These are phyloP conservation scores for Chironomus tentans DNA, from an alignment of 2,888 invertebrate species.

Conservation along the genomic window DNA sequence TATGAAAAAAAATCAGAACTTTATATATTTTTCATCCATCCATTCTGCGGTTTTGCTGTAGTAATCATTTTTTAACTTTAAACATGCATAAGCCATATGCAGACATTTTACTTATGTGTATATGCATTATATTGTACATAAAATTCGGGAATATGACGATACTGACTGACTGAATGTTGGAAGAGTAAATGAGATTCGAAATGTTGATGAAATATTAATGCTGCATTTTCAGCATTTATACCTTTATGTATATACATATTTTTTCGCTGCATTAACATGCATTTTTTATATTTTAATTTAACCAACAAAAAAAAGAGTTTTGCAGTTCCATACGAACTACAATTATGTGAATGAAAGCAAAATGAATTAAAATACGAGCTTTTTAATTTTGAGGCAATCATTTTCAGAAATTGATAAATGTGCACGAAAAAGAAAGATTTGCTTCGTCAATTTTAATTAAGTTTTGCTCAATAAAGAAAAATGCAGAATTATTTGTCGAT, in stretches of 20 bases:
- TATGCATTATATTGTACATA: too few species aligned
- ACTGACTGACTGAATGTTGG: background rate
- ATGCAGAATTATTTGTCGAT: too few species aligned
- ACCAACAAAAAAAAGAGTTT: background rate
- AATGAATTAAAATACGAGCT: too few species aligned
- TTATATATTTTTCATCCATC: too few species aligned
- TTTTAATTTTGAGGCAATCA: too few species aligned
- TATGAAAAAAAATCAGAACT: too few species aligned
- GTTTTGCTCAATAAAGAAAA: background rate
- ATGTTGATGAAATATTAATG: background rate
- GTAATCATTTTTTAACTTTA: background rate
- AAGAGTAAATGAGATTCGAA: background rate
- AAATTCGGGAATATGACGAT: background rate
- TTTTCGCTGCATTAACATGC: background rate
- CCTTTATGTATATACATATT: too few species aligned
- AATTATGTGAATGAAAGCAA: too few species aligned
- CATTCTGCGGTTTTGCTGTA: background rate
- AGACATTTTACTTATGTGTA: background rate
- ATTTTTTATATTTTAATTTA: conserved; percentile 4
- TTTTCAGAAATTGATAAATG: too few species aligned
- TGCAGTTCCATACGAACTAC: too few species aligned
- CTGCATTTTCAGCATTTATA: background rate
- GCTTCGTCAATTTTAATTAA: too few species aligned
- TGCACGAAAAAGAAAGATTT: too few species aligned
- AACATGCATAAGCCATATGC: background rate